Conservation (phyloP, 2,888 invertebrate species). For the Lamellibrachia satsuma region DNA sequence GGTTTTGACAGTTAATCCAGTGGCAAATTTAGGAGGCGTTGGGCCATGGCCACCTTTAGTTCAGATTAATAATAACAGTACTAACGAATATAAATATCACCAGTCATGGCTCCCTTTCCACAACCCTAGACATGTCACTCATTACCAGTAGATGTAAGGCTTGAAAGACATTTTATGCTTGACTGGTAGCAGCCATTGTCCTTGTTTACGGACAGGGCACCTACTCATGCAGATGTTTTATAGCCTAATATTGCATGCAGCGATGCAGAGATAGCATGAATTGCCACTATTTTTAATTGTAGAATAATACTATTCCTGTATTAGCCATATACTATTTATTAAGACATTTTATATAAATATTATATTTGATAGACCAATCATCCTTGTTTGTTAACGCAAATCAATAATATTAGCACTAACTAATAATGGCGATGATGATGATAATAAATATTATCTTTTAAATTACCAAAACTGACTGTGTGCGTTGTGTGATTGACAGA, state of each 20-base stretch:
- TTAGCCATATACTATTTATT: not conserved
- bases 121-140: no score
- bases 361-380: not conserved
- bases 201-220: no score
- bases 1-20: no score
- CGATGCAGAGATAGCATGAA: not conserved
- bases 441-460: not conserved
- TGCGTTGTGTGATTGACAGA: not conserved
- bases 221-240: not conserved
- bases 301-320: not conserved
- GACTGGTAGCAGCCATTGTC: no score
- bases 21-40: no score
- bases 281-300: not conserved
- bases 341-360: not conserved
- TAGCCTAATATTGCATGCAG: not conserved
- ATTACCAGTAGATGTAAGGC: no score
- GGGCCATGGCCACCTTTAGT: no score
- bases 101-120: no score
- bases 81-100: no score
- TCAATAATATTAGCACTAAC: not conserved
- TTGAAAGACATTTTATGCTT: no score
- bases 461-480: no score
- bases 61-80: no score
- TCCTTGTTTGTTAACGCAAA: not conserved
- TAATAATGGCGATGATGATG: not conserved